Evolutionary conservation across 1,140 invertebrate species (phyloP).

Genomic region (Magallana ariakensis): DNA sequence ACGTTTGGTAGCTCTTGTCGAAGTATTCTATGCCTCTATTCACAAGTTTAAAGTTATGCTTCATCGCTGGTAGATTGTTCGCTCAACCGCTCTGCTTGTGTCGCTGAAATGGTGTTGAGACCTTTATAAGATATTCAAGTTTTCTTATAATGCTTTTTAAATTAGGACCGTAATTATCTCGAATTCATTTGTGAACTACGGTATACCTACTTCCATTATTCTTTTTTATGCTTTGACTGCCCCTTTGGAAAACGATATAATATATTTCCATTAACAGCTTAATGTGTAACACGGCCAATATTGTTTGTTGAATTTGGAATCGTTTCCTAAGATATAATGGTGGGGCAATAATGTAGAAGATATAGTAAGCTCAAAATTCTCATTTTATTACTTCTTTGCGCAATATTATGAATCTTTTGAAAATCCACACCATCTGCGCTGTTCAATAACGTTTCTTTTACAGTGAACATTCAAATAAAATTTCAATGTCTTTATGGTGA

Average conservation of each 20-base stretch:
- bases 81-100: not conserved
- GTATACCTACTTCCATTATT: not conserved
- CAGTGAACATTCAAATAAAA: no score
- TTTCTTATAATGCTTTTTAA: not conserved
- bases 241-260: not conserved
- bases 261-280: not conserved
- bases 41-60: conserved; percentile 21
- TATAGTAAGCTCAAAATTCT: no score
- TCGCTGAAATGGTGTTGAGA: conserved; percentile 1
- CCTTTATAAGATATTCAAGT: not conserved
- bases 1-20: not conserved
- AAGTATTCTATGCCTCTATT: not conserved
- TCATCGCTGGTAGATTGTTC: not conserved
- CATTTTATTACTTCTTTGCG: no score
- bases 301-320: no score
- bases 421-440: no score
- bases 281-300: not conserved
- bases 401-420: no score
- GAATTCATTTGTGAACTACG: not conserved
- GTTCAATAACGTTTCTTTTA: no score
- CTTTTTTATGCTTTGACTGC: not conserved
- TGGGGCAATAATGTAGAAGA: no score
- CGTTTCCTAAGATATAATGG: no score
- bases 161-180: not conserved
- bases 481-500: no score